phyloP scores from a whole-genome alignment of 2,113 vertebrate genomes.

The Columbina picui region DNA sequence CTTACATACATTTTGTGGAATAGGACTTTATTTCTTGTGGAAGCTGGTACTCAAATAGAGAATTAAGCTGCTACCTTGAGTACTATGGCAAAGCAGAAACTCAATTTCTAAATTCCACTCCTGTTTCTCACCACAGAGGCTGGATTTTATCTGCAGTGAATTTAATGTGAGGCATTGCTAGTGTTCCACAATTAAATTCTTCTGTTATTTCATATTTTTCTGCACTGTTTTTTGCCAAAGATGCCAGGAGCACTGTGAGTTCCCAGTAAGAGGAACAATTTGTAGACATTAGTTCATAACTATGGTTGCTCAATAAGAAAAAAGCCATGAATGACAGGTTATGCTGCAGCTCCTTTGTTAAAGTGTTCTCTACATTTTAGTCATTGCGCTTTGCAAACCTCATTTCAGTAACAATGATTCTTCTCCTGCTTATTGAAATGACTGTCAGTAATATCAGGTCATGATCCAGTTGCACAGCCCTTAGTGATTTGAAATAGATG shows the following conservation, averaged over 20 bases:
- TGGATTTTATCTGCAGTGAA: neutral
- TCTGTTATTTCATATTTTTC: neutral
- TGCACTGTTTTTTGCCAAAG: neutral
- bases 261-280: neutral
- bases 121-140: neutral
- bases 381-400: neutral
- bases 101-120: neutral
- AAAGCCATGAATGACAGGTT: neutral
- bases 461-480: neutral
- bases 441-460: neutral
- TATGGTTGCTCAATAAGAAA: neutral
- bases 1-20: neutral
- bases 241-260: neutral
- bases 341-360: neutral
- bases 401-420: neutral
- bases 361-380: neutral
- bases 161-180: neutral
- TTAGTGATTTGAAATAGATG: neutral
- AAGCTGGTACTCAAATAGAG: neutral
- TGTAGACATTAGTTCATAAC: neutral
- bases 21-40: neutral
- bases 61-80: neutral
- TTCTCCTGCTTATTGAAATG: neutral
- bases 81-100: neutral
- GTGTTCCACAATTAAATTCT: neutral